Evolutionary conservation across 2,113 vertebrate genomes (phyloP), one percentile per base, ranked within the genome.

Genomic region (Melanerpes formicivorus): DNA sequence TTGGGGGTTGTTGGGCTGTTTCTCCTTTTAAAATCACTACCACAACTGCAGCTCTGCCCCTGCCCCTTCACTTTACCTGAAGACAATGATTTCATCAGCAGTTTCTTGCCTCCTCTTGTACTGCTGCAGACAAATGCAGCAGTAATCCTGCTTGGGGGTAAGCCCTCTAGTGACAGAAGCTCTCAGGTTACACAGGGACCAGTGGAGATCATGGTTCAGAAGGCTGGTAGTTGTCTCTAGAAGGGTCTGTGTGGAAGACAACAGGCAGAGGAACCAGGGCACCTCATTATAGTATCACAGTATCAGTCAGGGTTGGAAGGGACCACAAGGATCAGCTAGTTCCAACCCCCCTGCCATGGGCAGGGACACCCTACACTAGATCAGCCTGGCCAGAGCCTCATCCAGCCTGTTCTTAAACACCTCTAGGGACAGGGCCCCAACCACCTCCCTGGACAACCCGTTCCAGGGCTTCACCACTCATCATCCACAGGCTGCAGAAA

Each of bases 171-270:
- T 98, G 93, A 99, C 98, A 1, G 98, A 98, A 25, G 98, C 98
- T 77, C 98, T 98, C 62, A 99, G 97, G 94, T 99, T 98, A 74
- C 98, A 98, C 84, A 99, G 96, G n/a, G 99, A 99, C 99, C 99
- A 99, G 82, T 99, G 99, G 78, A 99, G 98, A 95, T 99, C 99
- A 3, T 98, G 98, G 97, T 99, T 99, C 67, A 99, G 80, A 62
- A 99, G 98, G 90, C 89, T 99, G 2, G 99, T 99, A 7, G 99
- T 99, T 30, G 99, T 99, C 98, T 99, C 99, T 48, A 99, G 96
- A 80, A 99, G 97, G 11, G 99, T 99, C 99, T 99, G 93, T 13
- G 62, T 54, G 67, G 59, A 82, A 91, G 52, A 90, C 37, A 96
- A 59, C 1, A 64, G 2, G 58, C 5, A 91, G 30, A 76, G 58